phyloP scores from a whole-genome alignment of 2,113 vertebrate species.

The Suncus etruscus region DNA sequence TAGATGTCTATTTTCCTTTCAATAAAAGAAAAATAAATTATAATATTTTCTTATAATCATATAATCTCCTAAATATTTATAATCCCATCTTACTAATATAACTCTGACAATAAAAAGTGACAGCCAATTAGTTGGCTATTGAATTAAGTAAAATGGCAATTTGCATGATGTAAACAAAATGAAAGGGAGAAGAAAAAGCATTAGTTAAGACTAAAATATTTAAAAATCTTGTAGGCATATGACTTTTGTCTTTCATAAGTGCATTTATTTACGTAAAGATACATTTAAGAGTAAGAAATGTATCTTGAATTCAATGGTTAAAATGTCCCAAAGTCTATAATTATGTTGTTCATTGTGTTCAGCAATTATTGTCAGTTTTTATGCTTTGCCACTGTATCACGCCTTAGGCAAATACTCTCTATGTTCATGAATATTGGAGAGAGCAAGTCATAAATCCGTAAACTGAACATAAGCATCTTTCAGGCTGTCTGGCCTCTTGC shows the following conservation, averaged over 20 bases:
- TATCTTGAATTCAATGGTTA: slow-evolving; percentile 72
- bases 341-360: slow-evolving; percentile 79
- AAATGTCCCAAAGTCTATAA: slow-evolving; percentile 77
- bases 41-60: too few species aligned
- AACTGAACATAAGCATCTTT: slow-evolving; percentile 83
- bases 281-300: slow-evolving; percentile 45
- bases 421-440: slow-evolving; percentile 84
- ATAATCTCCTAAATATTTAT: slow-evolving; percentile 38
- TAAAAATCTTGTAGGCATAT: slow-evolving; percentile 29
- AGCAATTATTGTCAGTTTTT: slow-evolving; percentile 83
- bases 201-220: slow-evolving; percentile 55
- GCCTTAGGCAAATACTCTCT: slow-evolving; percentile 82
- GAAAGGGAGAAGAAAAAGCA: not conserved
- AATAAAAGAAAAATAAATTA: not conserved
- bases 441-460: slow-evolving; percentile 82
- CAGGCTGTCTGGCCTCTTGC: slow-evolving; percentile 68
- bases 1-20: slow-evolving; percentile 38
- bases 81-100: slow-evolving; percentile 64
- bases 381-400: slow-evolving; percentile 68
- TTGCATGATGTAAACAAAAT: slow-evolving; percentile 65
- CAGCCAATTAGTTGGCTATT: slow-evolving; percentile 65
- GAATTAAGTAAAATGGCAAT: slow-evolving; percentile 67
- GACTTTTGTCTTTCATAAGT: slow-evolving; percentile 67
- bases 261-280: slow-evolving; percentile 30
- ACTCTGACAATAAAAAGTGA: slow-evolving; percentile 45